These are phyloP conservation scores for Micromesistius poutassou DNA, from an alignment of 2,797 vertebrate genomes.

Conservation along the genomic window DNA sequence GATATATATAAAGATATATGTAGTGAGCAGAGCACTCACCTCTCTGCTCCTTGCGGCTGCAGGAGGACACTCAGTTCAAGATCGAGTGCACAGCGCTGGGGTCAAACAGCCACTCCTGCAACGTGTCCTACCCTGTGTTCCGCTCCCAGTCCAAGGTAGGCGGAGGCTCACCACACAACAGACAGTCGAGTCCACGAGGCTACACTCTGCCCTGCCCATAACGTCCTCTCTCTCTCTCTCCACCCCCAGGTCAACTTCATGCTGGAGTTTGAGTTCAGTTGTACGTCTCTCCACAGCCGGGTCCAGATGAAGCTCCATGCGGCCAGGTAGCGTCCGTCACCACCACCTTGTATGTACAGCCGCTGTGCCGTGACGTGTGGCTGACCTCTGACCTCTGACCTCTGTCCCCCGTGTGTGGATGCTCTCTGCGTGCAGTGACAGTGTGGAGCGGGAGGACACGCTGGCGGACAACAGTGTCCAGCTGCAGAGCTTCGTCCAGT, in stretches of 20 bases:
- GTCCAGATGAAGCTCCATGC: slow-evolving; percentile 79
- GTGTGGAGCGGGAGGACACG: slow-evolving; percentile 76
- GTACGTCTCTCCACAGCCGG: slow-evolving; percentile 76
- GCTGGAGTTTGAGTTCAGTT: slow-evolving; percentile 91
- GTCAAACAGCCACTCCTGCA: slow-evolving; percentile 78
- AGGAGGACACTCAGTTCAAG: slow-evolving; percentile 81
- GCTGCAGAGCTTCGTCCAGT: slow-evolving; percentile 76
- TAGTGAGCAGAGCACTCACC: background rate
- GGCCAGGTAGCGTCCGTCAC: slow-evolving; percentile 69
- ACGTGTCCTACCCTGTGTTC: slow-evolving; percentile 86
- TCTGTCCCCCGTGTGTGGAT: background rate
- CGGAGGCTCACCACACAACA: slow-evolving; percentile 7
- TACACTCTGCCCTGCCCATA: background rate
- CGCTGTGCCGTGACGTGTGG: background rate
- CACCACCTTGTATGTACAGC: background rate
- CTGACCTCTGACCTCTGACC: background rate
- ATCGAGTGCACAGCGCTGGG: slow-evolving; percentile 79
- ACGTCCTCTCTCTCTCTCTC: background rate
- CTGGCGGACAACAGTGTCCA: slow-evolving; percentile 79
- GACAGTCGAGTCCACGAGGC: background rate
- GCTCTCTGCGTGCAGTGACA: slow-evolving; percentile 73
- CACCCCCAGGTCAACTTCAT: slow-evolving; percentile 80
- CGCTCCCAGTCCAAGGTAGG: slow-evolving; percentile 81
- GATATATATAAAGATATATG: background rate
- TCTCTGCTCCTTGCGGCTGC: slow-evolving; percentile 10